These are phyloP conservation scores for Phainopepla nitens DNA, from an alignment of 2,113 vertebrate genomes.

Conservation along the genomic window DNA sequence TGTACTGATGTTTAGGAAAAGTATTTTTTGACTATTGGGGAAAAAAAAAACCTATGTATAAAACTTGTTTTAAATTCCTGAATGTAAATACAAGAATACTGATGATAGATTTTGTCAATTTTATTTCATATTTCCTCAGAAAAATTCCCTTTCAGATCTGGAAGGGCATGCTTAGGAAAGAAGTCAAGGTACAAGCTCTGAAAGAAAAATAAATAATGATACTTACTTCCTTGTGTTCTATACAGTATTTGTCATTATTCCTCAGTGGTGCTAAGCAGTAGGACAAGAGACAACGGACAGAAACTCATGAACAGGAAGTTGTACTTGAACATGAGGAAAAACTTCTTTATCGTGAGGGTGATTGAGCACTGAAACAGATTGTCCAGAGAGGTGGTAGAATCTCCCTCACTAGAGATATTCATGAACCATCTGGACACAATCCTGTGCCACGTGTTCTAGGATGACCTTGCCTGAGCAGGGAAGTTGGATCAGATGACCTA, in stretches of 20 bases:
- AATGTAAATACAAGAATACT: background rate
- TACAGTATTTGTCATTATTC: background rate
- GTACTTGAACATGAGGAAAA: background rate
- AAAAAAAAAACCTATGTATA: background rate
- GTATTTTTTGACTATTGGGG: background rate
- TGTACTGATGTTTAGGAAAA: background rate
- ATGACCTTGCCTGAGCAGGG: background rate
- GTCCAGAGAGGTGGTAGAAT: background rate
- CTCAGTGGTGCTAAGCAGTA: background rate
- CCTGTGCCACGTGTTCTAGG: too few relatives aligned
- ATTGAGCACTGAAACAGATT: accelerated
- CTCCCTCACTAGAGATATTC: background rate
- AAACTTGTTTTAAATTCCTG: background rate
- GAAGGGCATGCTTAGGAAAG: background rate
- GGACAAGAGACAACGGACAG: background rate
- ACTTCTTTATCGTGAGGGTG: background rate
- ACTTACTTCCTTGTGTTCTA: background rate
- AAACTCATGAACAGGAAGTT: background rate
- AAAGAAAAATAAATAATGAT: background rate
- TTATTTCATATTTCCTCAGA: background rate
- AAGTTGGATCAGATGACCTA: background rate
- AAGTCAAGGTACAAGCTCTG: background rate
- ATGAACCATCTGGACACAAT: background rate
- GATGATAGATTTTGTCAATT: background rate
- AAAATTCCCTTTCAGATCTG: background rate